phyloP scores from a whole-genome alignment of 2,888 invertebrate genomes.

The Chrysolina haemoptera region DNA sequence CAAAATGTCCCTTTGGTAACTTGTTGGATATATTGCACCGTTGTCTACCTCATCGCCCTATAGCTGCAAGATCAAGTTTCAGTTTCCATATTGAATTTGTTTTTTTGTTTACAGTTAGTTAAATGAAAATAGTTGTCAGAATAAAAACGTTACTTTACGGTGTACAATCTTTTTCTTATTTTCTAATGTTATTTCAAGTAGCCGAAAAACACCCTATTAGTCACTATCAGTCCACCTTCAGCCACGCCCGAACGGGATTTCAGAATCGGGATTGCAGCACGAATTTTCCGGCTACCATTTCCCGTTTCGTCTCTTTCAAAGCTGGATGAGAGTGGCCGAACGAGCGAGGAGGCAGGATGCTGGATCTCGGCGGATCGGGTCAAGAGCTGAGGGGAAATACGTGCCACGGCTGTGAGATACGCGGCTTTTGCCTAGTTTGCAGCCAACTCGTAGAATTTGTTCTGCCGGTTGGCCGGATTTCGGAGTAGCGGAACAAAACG shows the following conservation, averaged over 20 bases:
- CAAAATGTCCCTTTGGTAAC: too few relatives aligned
- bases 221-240: not conserved
- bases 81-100: too few relatives aligned
- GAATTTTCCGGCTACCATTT: conserved; percentile 28
- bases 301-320: conserved; percentile 21
- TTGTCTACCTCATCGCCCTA: too few relatives aligned
- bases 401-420: conserved; percentile 64
- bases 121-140: too few relatives aligned
- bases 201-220: too few relatives aligned
- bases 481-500: conserved; percentile 24
- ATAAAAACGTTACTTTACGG: too few relatives aligned
- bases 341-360: not conserved
- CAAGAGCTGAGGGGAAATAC: conserved; percentile 61
- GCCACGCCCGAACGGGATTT: conserved; percentile 23
- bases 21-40: too few relatives aligned
- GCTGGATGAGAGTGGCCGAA: conserved; percentile 21
- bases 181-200: too few relatives aligned
- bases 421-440: conserved; percentile 60
- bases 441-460: conserved; percentile 48
- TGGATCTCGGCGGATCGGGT: conserved; percentile 55
- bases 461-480: conserved; percentile 18
- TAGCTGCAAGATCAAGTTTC: too few relatives aligned
- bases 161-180: too few relatives aligned
- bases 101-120: too few relatives aligned
- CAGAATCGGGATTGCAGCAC: conserved; percentile 29